Evolutionary conservation across 2,113 vertebrate species (phyloP), one percentile per base, ranked within the genome.

Genomic region (Leiothrix lutea): DNA sequence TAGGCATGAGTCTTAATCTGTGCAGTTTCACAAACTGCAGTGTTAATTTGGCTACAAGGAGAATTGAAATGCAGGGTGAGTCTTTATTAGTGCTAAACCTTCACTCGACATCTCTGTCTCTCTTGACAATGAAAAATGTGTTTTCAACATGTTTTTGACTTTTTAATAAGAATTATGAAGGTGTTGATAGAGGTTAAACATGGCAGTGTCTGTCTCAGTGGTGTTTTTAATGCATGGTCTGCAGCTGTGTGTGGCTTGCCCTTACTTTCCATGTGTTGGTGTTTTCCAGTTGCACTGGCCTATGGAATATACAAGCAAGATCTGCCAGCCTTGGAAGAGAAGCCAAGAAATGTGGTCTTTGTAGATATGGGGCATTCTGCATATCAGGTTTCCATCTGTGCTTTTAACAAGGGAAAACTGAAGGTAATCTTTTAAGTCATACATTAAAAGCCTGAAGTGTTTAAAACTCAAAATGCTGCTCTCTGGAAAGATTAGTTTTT

Each of bases 301-400:
- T 99, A 99, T 94, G 99, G 99, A 83, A 99, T 99, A 98, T 99
- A 99, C 97, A 99, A 99, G 96, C 99, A 99, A 93, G 99, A 99
- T 95, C 98, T 99, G 79, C 99, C 99, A 3, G 94, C 96, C 36
- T 97, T 98, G 94, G 99, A 99, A 75, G 99, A 99, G 93, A 99
- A 98, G 93, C 99, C 99, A 69, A 98, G 99, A 96, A 99, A 99
- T 65, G 99, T 99, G 82, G 98, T 99, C 44, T 99, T 99, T 97
- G 98, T 99, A 81, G 99, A 99, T 94, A 98, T 99, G 97, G 99
- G 99, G 16, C 99, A 99, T 97, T 99, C 99, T 86, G 99, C 99
- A 3, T 99, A 99, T 95, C 99, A 99, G 92, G 98, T 99, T 85
- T 99, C 99, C 14, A 93, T 99, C 86, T 98, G 99, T 77, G 98